phyloP scores from a whole-genome alignment of 2,113 vertebrate genomes.

The Progne subis region DNA sequence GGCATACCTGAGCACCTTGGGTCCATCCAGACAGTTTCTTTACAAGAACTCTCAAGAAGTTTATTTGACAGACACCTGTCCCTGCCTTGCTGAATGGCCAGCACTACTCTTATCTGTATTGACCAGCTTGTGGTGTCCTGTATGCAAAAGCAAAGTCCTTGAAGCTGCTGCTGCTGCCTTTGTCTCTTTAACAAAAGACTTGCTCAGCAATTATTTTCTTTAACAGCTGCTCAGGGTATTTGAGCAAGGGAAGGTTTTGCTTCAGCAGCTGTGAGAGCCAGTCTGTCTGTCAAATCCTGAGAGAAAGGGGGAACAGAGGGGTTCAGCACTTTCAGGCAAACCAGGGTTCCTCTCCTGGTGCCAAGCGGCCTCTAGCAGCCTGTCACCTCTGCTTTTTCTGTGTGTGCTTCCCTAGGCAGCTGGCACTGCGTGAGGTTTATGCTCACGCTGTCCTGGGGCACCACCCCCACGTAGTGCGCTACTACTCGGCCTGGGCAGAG shows the following conservation, averaged over 20 bases:
- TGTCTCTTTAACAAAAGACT: background rate
- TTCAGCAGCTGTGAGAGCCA: background rate
- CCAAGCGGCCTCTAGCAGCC: background rate
- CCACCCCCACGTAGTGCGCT: constrained; percentile 94
- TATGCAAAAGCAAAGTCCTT: background rate
- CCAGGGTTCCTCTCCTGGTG: background rate
- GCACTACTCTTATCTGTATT: background rate
- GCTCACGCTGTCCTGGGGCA: constrained; percentile 95
- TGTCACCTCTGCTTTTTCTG: background rate
- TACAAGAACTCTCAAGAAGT: background rate
- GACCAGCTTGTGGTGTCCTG: background rate
- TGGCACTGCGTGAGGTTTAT: constrained; percentile 90
- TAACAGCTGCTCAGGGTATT: background rate
- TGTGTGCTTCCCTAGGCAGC: constrained; percentile 73
- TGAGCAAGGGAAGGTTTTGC: background rate
- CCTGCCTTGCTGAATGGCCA: background rate
- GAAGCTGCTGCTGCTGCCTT: background rate
- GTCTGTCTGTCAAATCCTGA: background rate
- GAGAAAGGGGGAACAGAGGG: background rate
- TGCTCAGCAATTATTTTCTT: background rate
- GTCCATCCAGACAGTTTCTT: background rate
- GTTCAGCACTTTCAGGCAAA: background rate
- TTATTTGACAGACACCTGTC: background rate
- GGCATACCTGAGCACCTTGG: background rate
- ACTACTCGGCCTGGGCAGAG: constrained; percentile 96